phyloP scores from a whole-genome alignment of 2,113 vertebrate genomes.

The Paradoxurus hermaphroditus region DNA sequence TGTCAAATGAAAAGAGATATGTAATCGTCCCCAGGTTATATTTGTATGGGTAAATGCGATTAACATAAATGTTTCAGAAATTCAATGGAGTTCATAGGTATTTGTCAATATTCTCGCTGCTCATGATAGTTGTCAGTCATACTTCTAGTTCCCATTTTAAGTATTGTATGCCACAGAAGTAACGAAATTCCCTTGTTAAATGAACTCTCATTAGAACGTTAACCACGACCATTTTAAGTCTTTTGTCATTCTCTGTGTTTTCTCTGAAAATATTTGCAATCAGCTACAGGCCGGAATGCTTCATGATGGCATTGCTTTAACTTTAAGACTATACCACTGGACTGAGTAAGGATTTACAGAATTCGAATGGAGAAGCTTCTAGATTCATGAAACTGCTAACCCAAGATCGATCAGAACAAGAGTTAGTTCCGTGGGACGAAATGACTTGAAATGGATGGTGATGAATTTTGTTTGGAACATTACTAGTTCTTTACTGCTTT shows the following conservation, averaged over 20 bases:
- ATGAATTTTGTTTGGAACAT: neutral
- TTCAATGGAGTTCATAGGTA: neutral
- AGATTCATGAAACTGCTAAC: neutral
- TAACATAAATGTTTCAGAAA: neutral
- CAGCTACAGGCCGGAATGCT: neutral
- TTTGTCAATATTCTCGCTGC: neutral
- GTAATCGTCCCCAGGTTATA: neutral
- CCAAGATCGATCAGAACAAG: neutral
- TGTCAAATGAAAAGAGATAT: neutral
- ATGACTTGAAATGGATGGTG: neutral
- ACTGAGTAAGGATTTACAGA: neutral
- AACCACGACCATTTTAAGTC: neutral
- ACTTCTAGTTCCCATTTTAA: neutral
- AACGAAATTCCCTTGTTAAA: neutral
- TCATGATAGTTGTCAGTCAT: neutral
- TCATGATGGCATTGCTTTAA: neutral
- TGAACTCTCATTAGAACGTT: neutral
- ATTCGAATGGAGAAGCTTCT: neutral
- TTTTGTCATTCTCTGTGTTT: neutral
- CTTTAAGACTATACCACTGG: neutral
- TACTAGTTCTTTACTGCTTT: neutral
- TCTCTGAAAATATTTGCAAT: neutral
- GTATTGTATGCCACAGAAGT: neutral
- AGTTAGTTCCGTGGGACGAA: neutral
- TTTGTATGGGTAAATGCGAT: neutral